Evolutionary conservation across 1,140 invertebrate species (phyloP), one percentile per base, ranked within the genome.

Genomic region (Sesamia nonagrioides): DNA sequence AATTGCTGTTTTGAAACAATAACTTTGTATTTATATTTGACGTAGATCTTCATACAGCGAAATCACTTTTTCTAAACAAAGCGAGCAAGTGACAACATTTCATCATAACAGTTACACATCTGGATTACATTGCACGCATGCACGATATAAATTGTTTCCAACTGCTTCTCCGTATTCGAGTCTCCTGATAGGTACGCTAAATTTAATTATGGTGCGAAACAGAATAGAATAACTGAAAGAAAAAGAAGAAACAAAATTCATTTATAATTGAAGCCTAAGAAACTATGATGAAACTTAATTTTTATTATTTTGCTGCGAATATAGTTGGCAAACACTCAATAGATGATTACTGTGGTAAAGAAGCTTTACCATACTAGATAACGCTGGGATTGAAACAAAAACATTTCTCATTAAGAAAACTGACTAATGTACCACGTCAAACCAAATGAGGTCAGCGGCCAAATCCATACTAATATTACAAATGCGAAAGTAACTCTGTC

Each of bases 311-410:
- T 68, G 42, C 18, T 50, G 15, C 63, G 17, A 66, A 68, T 48
- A 68, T 58, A 58, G 37, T 56, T 73, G 71, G 71, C 71, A 73
- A 37, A 58, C 13, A 6, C 1, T 58, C 71, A 73, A 73, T 52
- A 42, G 42, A 73, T 52, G 37, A 58, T 73, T 58, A 73, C 54
- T 40, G 50, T 17, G 54, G 52, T 13, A 42, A 52, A 69, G 42
- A 48, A 37, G n/a, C 48, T 54, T 52, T 72, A 54, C 68, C 68
- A 35, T 27, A 54, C 54, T 72, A 72, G 45, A 58, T 63, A 63
- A 63, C 17, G 37, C 8, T 58, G 27, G 27, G 54, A 42, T 54
- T 9, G 48, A 0, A 73, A 58, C 52, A 58, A 58, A 58, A 18
- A 42, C 71, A 58, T 56, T 56, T 58, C 71, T 73, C 37, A 35